Evolutionary conservation across 2,113 vertebrate genomes (phyloP).

Genomic region (Delphinapterus leucas): DNA sequence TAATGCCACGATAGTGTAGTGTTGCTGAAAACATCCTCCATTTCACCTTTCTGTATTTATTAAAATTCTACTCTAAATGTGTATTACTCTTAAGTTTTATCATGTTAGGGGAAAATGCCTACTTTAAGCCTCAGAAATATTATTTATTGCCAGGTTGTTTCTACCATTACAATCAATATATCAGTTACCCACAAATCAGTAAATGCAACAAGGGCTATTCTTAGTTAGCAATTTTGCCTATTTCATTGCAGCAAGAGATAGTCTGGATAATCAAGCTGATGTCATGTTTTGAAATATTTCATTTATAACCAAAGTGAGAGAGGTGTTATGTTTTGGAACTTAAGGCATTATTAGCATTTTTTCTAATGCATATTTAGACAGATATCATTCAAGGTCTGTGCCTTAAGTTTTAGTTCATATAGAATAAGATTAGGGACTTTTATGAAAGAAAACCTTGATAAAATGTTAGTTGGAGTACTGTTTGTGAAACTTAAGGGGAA

Average conservation of each 20-base stretch:
- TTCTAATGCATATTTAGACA: neutral
- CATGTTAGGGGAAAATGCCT: neutral
- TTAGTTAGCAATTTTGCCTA: neutral
- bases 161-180: neutral
- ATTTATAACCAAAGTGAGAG: neutral
- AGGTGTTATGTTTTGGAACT: neutral
- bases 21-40: neutral
- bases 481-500: neutral
- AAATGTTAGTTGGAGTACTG: neutral
- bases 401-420: conserved; percentile 18
- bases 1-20: neutral
- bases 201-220: neutral
- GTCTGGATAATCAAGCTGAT: neutral
- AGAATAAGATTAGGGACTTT: neutral
- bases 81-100: neutral
- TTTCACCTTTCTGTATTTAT: neutral
- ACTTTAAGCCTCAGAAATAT: neutral
- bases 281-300: conserved; percentile 15
- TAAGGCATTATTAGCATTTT: neutral
- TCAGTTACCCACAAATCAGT: neutral
- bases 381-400: neutral
- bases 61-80: neutral
- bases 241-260: neutral
- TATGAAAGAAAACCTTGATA: neutral
- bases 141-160: neutral